Percentiles rank a stretch among this genome's conserved stretches.
Evolutionary conservation across 2,797 vertebrate genomes (phyloP).

Genomic region (Semotilus atromaculatus): DNA sequence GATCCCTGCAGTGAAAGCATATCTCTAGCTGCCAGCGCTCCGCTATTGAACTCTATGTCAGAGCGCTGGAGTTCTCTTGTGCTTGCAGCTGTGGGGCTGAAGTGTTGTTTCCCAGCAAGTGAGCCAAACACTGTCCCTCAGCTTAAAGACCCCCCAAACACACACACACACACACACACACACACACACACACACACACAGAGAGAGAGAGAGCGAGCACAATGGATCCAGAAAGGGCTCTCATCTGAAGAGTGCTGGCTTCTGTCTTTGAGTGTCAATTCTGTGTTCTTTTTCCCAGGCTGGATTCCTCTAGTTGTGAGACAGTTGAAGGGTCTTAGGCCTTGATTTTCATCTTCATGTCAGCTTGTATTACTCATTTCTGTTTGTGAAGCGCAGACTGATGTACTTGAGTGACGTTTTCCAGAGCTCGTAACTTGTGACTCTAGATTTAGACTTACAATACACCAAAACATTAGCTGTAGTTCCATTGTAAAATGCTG

Average conservation of each 20-base stretch:
- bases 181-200: slow-evolving; percentile 43
- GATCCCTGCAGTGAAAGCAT: slow-evolving; percentile 82
- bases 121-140: slow-evolving; percentile 84
- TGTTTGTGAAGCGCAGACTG: slow-evolving; percentile 67
- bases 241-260: slow-evolving; percentile 74
- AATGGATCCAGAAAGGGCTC: slow-evolving; percentile 72
- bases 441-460: neutral
- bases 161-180: slow-evolving; percentile 41
- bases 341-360: slow-evolving; percentile 74
- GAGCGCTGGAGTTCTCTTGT: slow-evolving; percentile 83
- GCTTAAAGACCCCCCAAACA: slow-evolving; percentile 76
- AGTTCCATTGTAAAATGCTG: neutral
- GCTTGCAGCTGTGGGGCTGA: slow-evolving; percentile 86
- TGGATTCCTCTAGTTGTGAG: slow-evolving; percentile 44
- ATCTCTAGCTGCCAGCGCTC: slow-evolving; percentile 83
- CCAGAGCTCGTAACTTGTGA: neutral
- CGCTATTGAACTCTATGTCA: slow-evolving; percentile 83
- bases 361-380: slow-evolving; percentile 69
- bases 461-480: neutral
- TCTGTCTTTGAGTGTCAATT: slow-evolving; percentile 75
- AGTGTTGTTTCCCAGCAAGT: slow-evolving; percentile 87
- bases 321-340: slow-evolving; percentile 30
- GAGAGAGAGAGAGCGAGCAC: too few relatives aligned
- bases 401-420: neutral
- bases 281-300: slow-evolving; percentile 59